Evolutionary conservation across 2,113 vertebrate species (phyloP), one percentile per base, ranked within the genome.

Genomic region (Nipponia nippon): DNA sequence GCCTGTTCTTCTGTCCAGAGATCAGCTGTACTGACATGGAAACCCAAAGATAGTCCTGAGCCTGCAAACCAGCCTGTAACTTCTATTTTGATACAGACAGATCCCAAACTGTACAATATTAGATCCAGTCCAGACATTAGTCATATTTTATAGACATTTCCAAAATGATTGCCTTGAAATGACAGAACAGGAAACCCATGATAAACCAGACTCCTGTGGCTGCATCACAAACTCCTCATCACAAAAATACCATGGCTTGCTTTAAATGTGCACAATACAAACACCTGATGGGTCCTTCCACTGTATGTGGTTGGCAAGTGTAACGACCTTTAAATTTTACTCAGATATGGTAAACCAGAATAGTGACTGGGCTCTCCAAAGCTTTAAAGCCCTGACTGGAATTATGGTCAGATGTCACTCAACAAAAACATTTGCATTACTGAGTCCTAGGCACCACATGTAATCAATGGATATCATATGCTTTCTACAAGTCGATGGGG

Each of bases 231-330:
- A 62, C 21, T 75, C 66, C 50, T 76, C 52, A 26, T 7, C 13
- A 84, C 23, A 78, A 53, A 91, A 91, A 67, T 14, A 71, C 12
- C 19, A 44, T 16, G 13, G 25, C 16, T 85, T 90, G 38, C 27
- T 78, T 75, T 91, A 71, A 61, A 46, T 1, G 2, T 16, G 18
- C 14, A 21, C 8, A 23, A 29, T 42, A 50, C 18, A 53, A 87
- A 63, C 26, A 80, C 7, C 13, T 1, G 0, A n/a, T 0, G 1
- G 9, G 15, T 81, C 23, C 21, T 47, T 73, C 59, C 50, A 77
- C 8, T 47, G 5, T 20, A 30, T 36, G 5, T 36, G 19, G 9
- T 6, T 70, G 18, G 16, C 30, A 83, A 70, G 16, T 20, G 9
- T 27, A 65, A 78, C 5, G 16, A 81, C 20, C 40, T 81, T 77